phyloP scores from a whole-genome alignment of 2,797 vertebrate genomes.

The Aphelocoma californica region DNA sequence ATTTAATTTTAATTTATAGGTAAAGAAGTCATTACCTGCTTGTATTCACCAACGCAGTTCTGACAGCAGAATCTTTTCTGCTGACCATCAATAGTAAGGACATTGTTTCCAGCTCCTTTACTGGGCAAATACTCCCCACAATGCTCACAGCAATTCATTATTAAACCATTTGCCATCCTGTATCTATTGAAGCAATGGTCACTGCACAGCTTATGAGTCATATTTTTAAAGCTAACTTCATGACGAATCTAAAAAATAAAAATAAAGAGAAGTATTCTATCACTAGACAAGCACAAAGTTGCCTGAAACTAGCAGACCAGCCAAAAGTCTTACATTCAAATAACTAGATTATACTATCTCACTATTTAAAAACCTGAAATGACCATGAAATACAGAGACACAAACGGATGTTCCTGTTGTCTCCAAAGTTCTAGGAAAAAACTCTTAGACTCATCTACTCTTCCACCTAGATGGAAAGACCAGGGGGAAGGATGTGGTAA shows the following conservation, averaged over 20 bases:
- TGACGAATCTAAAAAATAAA: slow-evolving; percentile 89
- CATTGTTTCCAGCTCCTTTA: slow-evolving; percentile 92
- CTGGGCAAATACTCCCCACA: slow-evolving; percentile 96
- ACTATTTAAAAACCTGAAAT: not conserved
- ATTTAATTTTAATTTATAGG: not conserved
- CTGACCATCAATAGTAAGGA: slow-evolving; percentile 92
- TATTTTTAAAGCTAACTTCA: slow-evolving; percentile 99
- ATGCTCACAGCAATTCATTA: slow-evolving; percentile 99
- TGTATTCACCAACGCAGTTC: slow-evolving; percentile 95
- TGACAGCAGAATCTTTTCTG: slow-evolving; percentile 98
- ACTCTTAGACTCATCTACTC: not conserved
- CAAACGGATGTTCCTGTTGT: not conserved
- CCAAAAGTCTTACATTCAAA: not conserved
- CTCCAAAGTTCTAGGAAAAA: not conserved
- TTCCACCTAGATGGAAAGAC: not conserved
- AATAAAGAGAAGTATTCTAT: not conserved
- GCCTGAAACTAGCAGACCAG: not conserved
- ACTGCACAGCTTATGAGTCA: slow-evolving; percentile 98
- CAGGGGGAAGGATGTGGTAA: not conserved
- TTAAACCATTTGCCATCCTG: slow-evolving; percentile 94
- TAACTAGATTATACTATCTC: not conserved
- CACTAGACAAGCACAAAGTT: not conserved
- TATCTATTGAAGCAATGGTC: slow-evolving; percentile 97
- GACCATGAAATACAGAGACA: not conserved
- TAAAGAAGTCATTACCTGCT: slow-evolving; percentile 84